Percentiles rank a stretch among this genome's conserved stretches.
phyloP scores from a whole-genome alignment of 37 sponge, comb jelly and placozoan species.

The Chondrosia reniformis region DNA sequence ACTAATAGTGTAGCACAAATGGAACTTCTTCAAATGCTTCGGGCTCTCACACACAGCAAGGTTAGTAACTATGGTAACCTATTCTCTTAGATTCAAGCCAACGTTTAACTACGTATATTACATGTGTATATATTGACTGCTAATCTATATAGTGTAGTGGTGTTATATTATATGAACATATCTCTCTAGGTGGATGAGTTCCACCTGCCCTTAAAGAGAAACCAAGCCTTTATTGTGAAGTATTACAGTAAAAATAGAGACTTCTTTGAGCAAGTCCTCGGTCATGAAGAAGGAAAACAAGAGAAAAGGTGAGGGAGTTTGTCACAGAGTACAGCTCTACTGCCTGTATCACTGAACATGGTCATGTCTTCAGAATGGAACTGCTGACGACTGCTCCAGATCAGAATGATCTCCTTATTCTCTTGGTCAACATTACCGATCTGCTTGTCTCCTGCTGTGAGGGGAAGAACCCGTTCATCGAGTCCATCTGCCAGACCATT shows the following conservation, averaged over 20 bases:
- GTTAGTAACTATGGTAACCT: neutral
- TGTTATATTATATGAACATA: neutral
- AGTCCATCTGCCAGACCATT: slow-evolving; percentile 75
- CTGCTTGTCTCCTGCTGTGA: slow-evolving; percentile 74
- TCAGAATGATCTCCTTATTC: slow-evolving; percentile 12
- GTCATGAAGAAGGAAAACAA: slow-evolving; percentile 16
- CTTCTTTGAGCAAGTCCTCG: slow-evolving; percentile 39
- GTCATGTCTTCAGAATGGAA: neutral
- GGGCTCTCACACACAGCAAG: slow-evolving; percentile 24
- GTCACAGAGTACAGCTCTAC: neutral
- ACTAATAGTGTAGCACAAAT: neutral
- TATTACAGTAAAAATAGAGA: slow-evolving; percentile 52
- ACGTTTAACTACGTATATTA: neutral
- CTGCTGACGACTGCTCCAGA: neutral
- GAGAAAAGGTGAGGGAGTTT: slow-evolving; percentile 9
- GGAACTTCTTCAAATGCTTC: slow-evolving; percentile 9
- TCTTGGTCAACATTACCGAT: slow-evolving; percentile 50
- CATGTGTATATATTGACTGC: neutral
- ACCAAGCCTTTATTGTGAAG: slow-evolving; percentile 56
- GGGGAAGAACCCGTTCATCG: slow-evolving; percentile 70
- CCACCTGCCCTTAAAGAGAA: slow-evolving; percentile 61
- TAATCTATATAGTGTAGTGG: neutral
- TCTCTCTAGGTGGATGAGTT: slow-evolving; percentile 49
- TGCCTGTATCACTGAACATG: neutral
- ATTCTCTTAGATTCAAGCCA: neutral